Evolutionary conservation across 2,797 vertebrate species (phyloP).

Genomic region (Hybognathus amarus): DNA sequence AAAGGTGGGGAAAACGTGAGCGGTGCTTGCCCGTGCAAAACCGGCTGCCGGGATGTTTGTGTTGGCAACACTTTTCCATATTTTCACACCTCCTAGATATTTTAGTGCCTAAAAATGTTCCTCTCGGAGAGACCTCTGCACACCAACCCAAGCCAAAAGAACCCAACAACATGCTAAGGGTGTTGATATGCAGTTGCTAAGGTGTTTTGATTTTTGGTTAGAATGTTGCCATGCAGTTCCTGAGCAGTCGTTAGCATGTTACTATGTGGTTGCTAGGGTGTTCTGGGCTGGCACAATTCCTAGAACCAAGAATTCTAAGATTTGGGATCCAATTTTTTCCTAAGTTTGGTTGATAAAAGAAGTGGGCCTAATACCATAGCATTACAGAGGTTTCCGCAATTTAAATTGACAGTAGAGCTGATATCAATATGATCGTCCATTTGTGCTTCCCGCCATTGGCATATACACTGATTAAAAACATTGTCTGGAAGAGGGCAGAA

Average conservation of each 20-base stretch:
- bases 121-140: not conserved
- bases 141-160: not conserved
- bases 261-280: not conserved
- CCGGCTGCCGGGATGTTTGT: not conserved
- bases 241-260: not conserved
- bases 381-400: too few relatives aligned
- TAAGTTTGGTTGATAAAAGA: not conserved
- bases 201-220: not conserved
- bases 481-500: not conserved
- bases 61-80: constrained; percentile 7
- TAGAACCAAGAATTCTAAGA: not conserved
- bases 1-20: not conserved
- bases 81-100: constrained; percentile 20
- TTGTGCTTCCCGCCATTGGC: not conserved
- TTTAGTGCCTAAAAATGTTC: constrained; percentile 2
- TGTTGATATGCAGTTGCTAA: not conserved
- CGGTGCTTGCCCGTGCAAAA: constrained; percentile 13
- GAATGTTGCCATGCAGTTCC: not conserved
- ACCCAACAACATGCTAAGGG: not conserved
- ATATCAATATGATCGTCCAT: not conserved
- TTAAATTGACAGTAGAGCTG: not conserved
- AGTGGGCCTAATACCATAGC: not conserved
- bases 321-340: not conserved
- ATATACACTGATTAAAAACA: constrained; percentile 13
- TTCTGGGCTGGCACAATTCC: not conserved